phyloP scores from a whole-genome alignment of 2,113 vertebrate species.

The Vireo altiloquus region DNA sequence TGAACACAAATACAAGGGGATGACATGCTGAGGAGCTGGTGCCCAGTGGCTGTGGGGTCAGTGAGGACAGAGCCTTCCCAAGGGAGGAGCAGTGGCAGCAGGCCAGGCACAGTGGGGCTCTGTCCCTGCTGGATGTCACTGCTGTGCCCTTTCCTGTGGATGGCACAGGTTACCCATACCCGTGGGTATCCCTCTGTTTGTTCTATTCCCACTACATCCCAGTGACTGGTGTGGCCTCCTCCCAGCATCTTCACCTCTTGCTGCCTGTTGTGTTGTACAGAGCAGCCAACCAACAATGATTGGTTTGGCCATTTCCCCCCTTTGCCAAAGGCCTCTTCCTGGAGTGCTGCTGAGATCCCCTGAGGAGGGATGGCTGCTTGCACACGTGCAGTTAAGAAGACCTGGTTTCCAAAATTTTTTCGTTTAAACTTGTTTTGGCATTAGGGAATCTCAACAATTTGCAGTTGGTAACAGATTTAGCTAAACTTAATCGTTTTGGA shows the following conservation, averaged over 20 bases:
- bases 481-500: neutral
- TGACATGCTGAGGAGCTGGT: neutral
- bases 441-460: neutral
- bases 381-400: neutral
- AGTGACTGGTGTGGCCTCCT: neutral
- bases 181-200: accelerated
- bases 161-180: neutral
- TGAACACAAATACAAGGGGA: neutral
- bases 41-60: neutral
- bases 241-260: neutral
- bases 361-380: neutral
- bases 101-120: neutral
- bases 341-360: neutral
- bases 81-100: neutral
- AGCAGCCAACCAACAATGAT: neutral
- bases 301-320: neutral
- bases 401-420: neutral
- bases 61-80: neutral
- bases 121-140: neutral
- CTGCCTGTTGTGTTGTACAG: neutral
- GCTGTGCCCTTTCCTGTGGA: neutral
- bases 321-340: neutral
- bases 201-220: neutral
- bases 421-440: neutral
- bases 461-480: neutral